These are phyloP conservation scores for Cirrhinus molitorella DNA, from an alignment of 2,797 vertebrate species.

Conservation along the genomic window DNA sequence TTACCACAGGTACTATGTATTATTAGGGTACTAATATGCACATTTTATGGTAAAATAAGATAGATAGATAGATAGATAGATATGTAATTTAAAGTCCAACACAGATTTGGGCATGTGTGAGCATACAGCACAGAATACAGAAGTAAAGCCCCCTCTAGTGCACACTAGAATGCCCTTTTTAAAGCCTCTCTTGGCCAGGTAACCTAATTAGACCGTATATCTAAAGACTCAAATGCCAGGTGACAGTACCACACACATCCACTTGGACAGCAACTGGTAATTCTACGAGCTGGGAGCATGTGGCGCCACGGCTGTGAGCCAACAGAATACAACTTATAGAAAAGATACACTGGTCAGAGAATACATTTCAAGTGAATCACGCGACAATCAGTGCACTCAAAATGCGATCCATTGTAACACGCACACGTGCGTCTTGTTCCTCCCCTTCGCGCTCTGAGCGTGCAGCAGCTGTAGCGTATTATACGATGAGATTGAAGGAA, in stretches of 20 bases:
- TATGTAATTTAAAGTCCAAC: neutral
- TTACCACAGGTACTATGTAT: no score
- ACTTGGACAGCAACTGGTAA: neutral
- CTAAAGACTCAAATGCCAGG: neutral
- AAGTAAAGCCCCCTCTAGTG: constrained; percentile 1
- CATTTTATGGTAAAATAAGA: neutral
- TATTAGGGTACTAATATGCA: neutral
- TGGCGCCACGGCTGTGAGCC: constrained; percentile 10
- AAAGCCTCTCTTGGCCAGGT: constrained; percentile 1
- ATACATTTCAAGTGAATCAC: neutral
- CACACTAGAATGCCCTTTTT: neutral
- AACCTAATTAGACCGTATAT: neutral
- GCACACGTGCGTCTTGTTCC: constrained; percentile 23
- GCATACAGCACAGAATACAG: neutral
- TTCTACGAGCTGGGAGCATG: neutral
- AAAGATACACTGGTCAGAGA: neutral
- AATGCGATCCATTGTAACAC: neutral
- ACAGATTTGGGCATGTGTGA: neutral
- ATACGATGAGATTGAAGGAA: constrained; percentile 8
- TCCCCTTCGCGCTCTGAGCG: neutral
- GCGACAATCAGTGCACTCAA: neutral
- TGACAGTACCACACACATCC: constrained; percentile 1
- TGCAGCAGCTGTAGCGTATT: constrained; percentile 19
- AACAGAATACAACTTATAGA: neutral
- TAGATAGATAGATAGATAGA: neutral